Conservation (phyloP, 2,113 vertebrate species). For the Crotalus helleri region DNA sequence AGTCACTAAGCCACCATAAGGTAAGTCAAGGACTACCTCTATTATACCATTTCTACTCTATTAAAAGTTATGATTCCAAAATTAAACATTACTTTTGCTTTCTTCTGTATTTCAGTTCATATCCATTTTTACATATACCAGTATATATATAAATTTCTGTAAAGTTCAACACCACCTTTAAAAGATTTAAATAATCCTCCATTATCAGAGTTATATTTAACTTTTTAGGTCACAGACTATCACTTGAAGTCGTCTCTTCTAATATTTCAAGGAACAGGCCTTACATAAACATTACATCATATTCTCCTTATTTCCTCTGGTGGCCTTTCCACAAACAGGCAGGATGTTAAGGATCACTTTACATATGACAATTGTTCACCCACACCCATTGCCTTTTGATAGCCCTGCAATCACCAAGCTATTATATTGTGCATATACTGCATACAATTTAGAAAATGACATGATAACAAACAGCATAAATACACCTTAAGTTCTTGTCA, state of each 20-base stretch:
- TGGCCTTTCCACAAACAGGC: neutral
- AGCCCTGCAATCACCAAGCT: neutral
- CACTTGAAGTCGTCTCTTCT: neutral
- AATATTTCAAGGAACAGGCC: neutral
- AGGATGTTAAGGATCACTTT: neutral
- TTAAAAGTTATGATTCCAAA: neutral
- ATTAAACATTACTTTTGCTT: neutral
- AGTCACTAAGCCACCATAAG: neutral
- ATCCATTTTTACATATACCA: neutral
- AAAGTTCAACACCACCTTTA: neutral
- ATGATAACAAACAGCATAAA: neutral
- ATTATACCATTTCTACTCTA: neutral
- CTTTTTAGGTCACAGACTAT: neutral
- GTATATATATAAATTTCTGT: neutral
- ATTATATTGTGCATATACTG: neutral
- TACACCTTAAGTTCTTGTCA: neutral
- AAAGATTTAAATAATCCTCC: neutral
- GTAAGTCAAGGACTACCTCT: neutral
- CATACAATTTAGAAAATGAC: neutral
- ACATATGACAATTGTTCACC: neutral
- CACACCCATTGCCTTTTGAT: neutral
- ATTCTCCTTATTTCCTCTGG: neutral
- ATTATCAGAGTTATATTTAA: neutral
- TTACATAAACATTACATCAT: neutral
- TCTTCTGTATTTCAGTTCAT: neutral